These are phyloP conservation scores for Nothobranchius kuhntae DNA, from an alignment of 2,113 vertebrate genomes.

Conservation along the genomic window DNA sequence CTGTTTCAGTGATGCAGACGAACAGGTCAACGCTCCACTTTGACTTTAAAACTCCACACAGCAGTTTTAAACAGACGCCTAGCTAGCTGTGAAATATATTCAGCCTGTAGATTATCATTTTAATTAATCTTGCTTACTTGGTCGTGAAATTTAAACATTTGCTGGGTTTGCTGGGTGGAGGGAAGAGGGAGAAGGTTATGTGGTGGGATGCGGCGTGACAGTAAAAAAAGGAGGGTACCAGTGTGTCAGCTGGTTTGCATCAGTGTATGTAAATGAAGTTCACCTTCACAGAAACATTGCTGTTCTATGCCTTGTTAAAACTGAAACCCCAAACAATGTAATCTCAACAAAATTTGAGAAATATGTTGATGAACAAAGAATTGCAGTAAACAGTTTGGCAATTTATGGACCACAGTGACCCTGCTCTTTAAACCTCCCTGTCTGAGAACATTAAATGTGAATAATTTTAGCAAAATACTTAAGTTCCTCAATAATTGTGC, in stretches of 20 bases:
- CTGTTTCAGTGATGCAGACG: slow-evolving; percentile 54
- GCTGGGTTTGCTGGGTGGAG: slow-evolving; percentile 66
- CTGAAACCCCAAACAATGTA: slow-evolving; percentile 19
- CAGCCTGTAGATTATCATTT: slow-evolving; percentile 79
- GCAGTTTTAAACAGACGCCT: slow-evolving; percentile 67
- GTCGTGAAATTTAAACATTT: slow-evolving; percentile 84
- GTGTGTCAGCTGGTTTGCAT: slow-evolving; percentile 27
- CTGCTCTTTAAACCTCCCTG: neutral
- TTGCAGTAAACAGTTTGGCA: neutral
- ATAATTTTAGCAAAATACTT: neutral
- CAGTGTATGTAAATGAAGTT: slow-evolving; percentile 43
- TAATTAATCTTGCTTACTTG: slow-evolving; percentile 85
- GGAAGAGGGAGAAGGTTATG: slow-evolving; percentile 38
- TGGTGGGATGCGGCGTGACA: slow-evolving; percentile 48
- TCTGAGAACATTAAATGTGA: neutral
- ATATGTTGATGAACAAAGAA: slow-evolving; percentile 15
- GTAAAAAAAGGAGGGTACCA: slow-evolving; percentile 18
- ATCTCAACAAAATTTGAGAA: slow-evolving; percentile 15
- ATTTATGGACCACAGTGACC: neutral
- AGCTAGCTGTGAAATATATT: slow-evolving; percentile 74
- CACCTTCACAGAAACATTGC: slow-evolving; percentile 36
- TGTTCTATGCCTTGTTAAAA: slow-evolving; percentile 35
- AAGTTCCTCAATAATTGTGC: slow-evolving; percentile 7
- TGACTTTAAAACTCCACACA: slow-evolving; percentile 64
- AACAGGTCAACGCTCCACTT: slow-evolving; percentile 61